Evolutionary conservation across 30 jellyfish, hydroid and myxozoan species (phyloP).

Genomic region (Mastigias papua): DNA sequence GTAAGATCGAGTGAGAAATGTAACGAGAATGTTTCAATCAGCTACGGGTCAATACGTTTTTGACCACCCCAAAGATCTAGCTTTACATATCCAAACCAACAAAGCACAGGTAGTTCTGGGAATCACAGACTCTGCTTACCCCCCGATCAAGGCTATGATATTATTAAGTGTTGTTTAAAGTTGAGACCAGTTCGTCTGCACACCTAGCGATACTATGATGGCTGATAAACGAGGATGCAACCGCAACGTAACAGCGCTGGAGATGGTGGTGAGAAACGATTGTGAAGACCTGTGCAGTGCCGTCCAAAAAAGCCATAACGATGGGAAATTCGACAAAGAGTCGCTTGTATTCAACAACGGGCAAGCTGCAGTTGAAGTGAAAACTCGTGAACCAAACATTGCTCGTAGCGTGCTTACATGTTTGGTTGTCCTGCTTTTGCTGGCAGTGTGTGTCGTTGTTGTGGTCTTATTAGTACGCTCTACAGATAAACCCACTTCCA

Average conservation of each 20-base stretch:
- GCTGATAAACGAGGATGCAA: not conserved
- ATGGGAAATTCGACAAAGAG: constrained; percentile 21
- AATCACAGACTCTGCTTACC: not conserved
- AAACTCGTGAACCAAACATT: not conserved
- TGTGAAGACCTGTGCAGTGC: constrained; percentile 1
- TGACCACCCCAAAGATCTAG: too few species aligned
- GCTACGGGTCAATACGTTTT: too few species aligned
- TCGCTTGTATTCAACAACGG: constrained; percentile 11
- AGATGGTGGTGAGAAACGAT: constrained; percentile 54
- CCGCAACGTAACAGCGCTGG: constrained; percentile 6
- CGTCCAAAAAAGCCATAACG: not conserved
- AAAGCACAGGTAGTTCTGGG: not conserved
- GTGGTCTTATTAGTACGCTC: constrained; percentile 32
- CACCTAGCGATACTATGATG: constrained; percentile 1
- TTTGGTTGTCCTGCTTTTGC: not conserved
- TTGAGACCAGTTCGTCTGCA: constrained; percentile 5
- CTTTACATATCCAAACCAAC: too few species aligned
- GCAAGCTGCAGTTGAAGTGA: constrained; percentile 27
- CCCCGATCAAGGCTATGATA: not conserved
- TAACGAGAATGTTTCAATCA: too few species aligned
- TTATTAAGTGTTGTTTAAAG: not conserved
- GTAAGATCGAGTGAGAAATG: too few species aligned
- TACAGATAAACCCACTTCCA: not conserved
- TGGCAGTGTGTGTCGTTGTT: constrained; percentile 22
- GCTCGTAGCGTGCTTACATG: not conserved